Evolutionary conservation across 1,140 invertebrate genomes (phyloP).

Genomic region (Mactra quadrangularis): DNA sequence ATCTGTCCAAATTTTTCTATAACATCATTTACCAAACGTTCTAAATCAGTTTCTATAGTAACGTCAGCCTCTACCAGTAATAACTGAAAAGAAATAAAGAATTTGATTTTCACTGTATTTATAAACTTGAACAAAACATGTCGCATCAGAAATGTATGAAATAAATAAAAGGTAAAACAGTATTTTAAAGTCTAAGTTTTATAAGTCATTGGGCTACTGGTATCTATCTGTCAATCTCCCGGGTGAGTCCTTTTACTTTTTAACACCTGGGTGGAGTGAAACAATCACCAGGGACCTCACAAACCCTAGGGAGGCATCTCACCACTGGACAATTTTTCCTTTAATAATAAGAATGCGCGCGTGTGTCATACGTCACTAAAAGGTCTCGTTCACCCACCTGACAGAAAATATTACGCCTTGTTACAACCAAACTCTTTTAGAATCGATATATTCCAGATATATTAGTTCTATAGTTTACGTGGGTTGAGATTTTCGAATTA

Average conservation of each 20-base stretch:
- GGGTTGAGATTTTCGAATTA: no score
- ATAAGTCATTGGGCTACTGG: neutral
- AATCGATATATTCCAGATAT: no score
- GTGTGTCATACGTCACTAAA: no score
- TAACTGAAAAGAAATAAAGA: slow-evolving; percentile 11
- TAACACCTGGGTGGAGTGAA: neutral
- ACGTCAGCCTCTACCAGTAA: slow-evolving; percentile 29
- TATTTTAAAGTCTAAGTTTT: neutral
- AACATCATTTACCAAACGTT: slow-evolving; percentile 21
- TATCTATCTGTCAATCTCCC: neutral
- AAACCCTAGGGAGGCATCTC: no score
- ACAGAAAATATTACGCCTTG: no score
- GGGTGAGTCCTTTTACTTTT: no score
- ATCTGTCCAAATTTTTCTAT: slow-evolving; percentile 9
- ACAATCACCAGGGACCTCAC: no score
- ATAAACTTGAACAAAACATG: neutral
- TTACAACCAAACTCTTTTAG: no score
- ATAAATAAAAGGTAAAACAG: neutral
- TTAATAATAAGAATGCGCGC: no score
- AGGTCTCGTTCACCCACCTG: no score
- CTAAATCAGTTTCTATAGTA: slow-evolving; percentile 4
- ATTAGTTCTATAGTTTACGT: no score
- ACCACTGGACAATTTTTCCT: no score
- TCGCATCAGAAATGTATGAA: neutral
- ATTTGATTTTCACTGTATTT: neutral